Percentiles rank a stretch among this genome's conserved stretches.
phyloP scores from a whole-genome alignment of 1,140 invertebrate species.

The Tetramorium alpestre region DNA sequence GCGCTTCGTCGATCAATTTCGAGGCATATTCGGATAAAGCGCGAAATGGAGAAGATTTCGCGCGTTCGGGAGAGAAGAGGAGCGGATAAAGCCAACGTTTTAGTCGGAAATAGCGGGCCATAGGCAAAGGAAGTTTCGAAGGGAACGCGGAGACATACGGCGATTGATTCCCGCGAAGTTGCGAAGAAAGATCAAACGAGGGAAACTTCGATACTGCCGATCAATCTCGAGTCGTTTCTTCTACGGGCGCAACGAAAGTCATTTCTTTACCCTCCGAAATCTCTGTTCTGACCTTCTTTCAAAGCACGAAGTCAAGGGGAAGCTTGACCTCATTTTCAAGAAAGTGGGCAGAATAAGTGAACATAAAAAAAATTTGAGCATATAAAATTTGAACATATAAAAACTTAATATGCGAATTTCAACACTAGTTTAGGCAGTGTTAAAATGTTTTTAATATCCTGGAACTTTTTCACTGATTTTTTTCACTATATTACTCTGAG shows the following conservation, averaged over 20 bases:
- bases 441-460: neutral
- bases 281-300: conserved; percentile 4
- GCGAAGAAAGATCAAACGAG: conserved; percentile 58
- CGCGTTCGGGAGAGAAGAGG: neutral
- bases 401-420: conserved; percentile 5
- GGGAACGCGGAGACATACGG: conserved; percentile 34
- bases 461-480: neutral
- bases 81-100: conserved; percentile 4
- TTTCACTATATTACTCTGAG: no score
- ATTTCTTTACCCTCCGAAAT: conserved; percentile 32
- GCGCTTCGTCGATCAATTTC: conserved; percentile 48
- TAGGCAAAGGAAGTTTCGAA: conserved; percentile 31
- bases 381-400: no score
- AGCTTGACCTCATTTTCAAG: neutral
- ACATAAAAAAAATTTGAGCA: neutral
- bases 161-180: conserved; percentile 43
- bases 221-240: conserved; percentile 52
- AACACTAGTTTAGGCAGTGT: neutral
- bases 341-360: neutral
- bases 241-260: conserved; percentile 1
- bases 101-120: conserved; percentile 9
- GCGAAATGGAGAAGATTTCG: conserved; percentile 29
- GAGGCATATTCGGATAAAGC: conserved; percentile 54
- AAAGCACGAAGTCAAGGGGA: neutral
- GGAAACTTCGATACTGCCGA: conserved; percentile 55